Base-by-base conservation (phyloP, 1,140 invertebrate species). In the Charaxes varanes region DNA sequence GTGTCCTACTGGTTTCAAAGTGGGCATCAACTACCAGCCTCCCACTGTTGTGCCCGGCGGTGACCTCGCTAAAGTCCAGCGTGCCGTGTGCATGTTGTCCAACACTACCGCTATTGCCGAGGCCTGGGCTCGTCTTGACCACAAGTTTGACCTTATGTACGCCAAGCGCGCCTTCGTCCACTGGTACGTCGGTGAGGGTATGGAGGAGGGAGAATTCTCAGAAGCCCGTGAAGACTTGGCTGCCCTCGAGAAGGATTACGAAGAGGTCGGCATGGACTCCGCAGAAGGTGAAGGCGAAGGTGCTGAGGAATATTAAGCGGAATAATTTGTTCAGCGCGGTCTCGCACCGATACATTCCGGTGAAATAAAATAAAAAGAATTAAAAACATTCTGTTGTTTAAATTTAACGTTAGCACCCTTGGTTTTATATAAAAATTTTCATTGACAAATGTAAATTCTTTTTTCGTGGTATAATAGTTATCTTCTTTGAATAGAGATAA, bases 1-100 rank as follows among this genome's bases (percentile, higher is more conserved):
- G 94, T 95, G 93, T 81, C 94, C 93, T 26, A 95, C 94, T 58
- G 93, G 93, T 49, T 94, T 93, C 87, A 93, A 93, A 86, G 90
- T 92, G 8, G 91, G 91, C 52, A 92, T 92, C 76, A 92, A 93
- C 82, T 92, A 92, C 79, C 91, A 93, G 77, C 90, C 91, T 23
- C 93, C 93, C 6, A 93, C 92, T 48, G 92, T 92, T 14, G 92
- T 95, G 32, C 92, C 93, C 22, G 92, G 92, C 8, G 92, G 93
- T 26, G 93, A 94, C 82, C 74, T 94, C 65, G 91, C 86, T 61
- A 92, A 87, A 86, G 92, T 87, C 41, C 91, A 87, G 86, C 91
- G 88, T 53, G 92, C 88, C 63, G 81, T 85, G 28, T 93, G 86
- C 86, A 93, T 93, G 90, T 87, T 94, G 84, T 91, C 90, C 58